Conservation (phyloP, 2,113 vertebrate genomes). For the Mesembrinibis cayennensis region DNA sequence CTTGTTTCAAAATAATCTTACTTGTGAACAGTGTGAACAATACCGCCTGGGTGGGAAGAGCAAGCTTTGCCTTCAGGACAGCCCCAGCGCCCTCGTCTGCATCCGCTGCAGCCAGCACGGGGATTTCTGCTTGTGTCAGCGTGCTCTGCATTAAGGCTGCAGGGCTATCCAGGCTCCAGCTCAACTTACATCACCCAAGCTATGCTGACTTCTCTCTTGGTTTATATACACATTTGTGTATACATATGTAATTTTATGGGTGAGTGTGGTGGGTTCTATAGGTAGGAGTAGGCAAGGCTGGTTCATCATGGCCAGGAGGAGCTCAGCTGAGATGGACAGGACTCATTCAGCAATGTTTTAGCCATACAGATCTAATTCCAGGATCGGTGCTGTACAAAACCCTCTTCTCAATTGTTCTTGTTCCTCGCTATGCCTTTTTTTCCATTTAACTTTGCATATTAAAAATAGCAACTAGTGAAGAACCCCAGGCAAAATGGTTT, state of each 20-base stretch:
- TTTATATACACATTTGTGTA: not conserved
- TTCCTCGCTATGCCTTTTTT: not conserved
- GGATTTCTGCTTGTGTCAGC: not conserved
- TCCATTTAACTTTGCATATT: not conserved
- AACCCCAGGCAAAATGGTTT: not conserved
- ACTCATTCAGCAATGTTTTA: not conserved
- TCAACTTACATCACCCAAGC: not conserved
- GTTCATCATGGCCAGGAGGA: not conserved
- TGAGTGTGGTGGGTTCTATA: not conserved
- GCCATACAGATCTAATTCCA: not conserved
- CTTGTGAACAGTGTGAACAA: not conserved
- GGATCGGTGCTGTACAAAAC: not conserved
- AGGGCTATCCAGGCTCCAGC: not conserved
- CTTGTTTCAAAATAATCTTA: not conserved
- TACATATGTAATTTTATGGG: accelerated
- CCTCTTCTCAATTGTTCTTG: not conserved
- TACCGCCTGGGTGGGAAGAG: not conserved
- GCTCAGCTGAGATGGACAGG: not conserved
- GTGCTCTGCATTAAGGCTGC: not conserved
- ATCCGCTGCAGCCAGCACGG: not conserved
- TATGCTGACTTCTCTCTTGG: not conserved
- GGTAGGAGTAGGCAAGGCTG: not conserved
- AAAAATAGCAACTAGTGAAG: not conserved
- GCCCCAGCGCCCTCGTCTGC: not conserved
- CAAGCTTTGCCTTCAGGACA: not conserved